A percentile compares a stretch with the other conserved stretches of the same genome.
These are phyloP conservation scores for Clanis bilineata DNA, from an alignment of 2,888 invertebrate genomes.

Conservation along the genomic window DNA sequence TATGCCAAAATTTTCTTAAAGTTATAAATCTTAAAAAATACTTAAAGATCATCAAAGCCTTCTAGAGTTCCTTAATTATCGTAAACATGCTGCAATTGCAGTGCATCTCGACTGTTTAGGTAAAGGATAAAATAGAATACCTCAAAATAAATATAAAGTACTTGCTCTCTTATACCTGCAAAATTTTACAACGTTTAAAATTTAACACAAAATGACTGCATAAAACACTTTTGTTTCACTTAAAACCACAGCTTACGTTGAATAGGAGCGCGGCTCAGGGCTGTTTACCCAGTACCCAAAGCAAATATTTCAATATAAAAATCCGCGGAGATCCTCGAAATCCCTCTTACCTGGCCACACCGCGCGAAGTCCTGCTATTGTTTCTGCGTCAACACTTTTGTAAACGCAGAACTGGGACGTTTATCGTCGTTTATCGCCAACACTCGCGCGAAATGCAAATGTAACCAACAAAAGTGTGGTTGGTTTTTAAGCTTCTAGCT, in stretches of 20 bases:
- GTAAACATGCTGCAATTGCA: too few relatives aligned
- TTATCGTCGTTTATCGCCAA: conserved; percentile 15
- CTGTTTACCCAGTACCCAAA: neutral
- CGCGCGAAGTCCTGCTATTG: conserved; percentile 51
- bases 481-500: conserved; percentile 3
- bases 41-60: too few relatives aligned
- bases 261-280: neutral
- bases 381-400: conserved; percentile 61
- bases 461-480: conserved; percentile 6
- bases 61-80: too few relatives aligned
- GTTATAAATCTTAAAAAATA: too few relatives aligned
- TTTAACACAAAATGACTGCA: neutral
- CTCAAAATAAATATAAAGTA: too few relatives aligned
- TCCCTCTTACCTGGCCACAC: neutral
- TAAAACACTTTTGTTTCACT: neutral
- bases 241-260: neutral
- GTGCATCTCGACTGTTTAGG: too few relatives aligned
- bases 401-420: conserved; percentile 45
- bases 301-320: conserved; percentile 5
- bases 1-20: too few relatives aligned
- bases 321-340: neutral
- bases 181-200: neutral
- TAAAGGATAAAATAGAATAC: too few relatives aligned
- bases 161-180: too few relatives aligned
- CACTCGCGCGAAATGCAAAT: conserved; percentile 14